phyloP scores from a whole-genome alignment of 1,140 invertebrate genomes.

The Drosophila rufa region DNA sequence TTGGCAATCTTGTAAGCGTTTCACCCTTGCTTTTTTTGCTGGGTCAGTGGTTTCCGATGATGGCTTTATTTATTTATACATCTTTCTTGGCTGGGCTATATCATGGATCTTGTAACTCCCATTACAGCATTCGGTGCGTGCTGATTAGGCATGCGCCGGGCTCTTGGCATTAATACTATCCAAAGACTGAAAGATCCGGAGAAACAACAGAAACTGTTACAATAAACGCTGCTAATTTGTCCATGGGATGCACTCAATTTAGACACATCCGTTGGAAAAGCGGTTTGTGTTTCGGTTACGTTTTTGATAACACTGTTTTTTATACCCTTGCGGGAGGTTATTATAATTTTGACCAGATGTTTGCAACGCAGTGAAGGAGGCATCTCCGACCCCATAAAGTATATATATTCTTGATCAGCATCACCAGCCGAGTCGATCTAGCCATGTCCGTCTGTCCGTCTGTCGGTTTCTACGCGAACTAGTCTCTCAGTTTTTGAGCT shows the following conservation, averaged over 20 bases:
- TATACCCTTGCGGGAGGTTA: too few species aligned
- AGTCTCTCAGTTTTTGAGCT: too few species aligned
- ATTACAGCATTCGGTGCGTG: conserved; percentile 45
- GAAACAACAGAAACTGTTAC: conserved; percentile 16
- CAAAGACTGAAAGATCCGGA: conserved; percentile 22
- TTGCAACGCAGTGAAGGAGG: too few species aligned
- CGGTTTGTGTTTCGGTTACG: conserved; percentile 18
- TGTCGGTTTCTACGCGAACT: too few species aligned
- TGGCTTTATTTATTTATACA: conserved; percentile 7
- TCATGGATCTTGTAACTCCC: conserved; percentile 2
- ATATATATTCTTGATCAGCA: too few species aligned
- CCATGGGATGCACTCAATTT: conserved; percentile 69
- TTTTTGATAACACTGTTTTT: conserved; percentile 41
- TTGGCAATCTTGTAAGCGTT: conserved; percentile 21
- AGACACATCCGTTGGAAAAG: conserved; percentile 61
- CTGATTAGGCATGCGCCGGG: conserved; percentile 64
- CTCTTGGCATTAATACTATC: conserved; percentile 19
- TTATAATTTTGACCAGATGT: too few species aligned
- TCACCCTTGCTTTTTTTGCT: conserved; percentile 34
- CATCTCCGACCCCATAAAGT: too few species aligned
- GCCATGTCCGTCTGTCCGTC: too few species aligned
- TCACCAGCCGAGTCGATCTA: too few species aligned
- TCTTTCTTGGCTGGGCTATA: neutral
- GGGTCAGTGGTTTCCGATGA: conserved; percentile 51
- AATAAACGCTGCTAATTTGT: conserved; percentile 44